phyloP scores from a whole-genome alignment of 2,888 invertebrate species.

The Salticus scenicus region DNA sequence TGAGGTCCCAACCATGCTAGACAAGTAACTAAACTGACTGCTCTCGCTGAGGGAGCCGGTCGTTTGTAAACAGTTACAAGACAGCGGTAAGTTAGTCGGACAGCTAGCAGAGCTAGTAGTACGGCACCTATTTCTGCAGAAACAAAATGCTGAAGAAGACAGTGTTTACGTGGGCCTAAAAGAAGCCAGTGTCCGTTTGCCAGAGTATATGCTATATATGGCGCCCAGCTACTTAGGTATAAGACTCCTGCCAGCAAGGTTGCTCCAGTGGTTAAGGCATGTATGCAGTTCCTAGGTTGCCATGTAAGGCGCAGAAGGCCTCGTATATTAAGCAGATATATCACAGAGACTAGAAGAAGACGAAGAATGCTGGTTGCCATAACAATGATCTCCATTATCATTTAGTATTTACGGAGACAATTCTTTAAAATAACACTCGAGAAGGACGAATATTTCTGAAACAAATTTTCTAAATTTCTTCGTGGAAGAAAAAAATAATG shows the following conservation, averaged over 20 bases:
- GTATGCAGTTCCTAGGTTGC: constrained; percentile 59
- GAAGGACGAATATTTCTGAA: background rate
- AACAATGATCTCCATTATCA: constrained; percentile 60
- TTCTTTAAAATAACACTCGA: too few species aligned
- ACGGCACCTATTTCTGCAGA: constrained; percentile 64
- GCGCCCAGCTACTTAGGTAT: constrained; percentile 68
- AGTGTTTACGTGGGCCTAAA: constrained; percentile 59
- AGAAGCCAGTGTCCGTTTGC: constrained; percentile 68
- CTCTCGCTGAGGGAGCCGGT: constrained; percentile 49
- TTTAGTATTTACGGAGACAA: background rate
- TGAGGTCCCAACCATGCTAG: constrained; percentile 68
- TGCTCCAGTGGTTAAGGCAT: constrained; percentile 61
- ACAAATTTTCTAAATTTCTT: background rate
- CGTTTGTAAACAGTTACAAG: constrained; percentile 53
- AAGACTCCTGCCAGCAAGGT: constrained; percentile 55
- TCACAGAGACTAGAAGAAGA: constrained; percentile 45
- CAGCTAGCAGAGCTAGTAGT: constrained; percentile 57
- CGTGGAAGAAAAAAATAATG: background rate
- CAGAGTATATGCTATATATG: constrained; percentile 66
- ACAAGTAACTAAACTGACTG: constrained; percentile 59
- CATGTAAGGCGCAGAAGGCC: constrained; percentile 54
- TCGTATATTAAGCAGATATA: constrained; percentile 60
- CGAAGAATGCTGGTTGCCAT: constrained; percentile 62
- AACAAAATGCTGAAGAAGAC: constrained; percentile 66
- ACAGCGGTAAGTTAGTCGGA: constrained; percentile 50